Base-by-base conservation (phyloP, 2,888 invertebrate species). In the Polylopha cassiicola region DNA sequence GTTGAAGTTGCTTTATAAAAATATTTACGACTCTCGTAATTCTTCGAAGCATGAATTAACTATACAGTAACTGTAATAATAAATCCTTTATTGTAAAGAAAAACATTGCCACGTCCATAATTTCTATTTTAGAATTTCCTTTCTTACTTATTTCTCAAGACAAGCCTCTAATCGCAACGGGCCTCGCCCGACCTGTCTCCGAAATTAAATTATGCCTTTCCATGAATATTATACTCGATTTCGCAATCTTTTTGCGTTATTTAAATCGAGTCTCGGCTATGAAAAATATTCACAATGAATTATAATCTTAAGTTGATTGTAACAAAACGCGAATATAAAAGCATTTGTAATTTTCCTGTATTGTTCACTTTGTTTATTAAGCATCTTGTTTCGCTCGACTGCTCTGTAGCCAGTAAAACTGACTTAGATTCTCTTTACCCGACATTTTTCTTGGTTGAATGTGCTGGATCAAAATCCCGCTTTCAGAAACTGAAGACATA, bases 221-320 rank as follows among this genome's bases (percentile, higher is more conserved):
- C 77, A 84, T 84, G 84, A 84, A 84, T 84, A 82, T 84, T 82
- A 81, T 73, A 84, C 68, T 61, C 58, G 68, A 63, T 66, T 70
- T 71, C 65, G 65, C 73, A 67, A 74, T 77, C 67, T 73, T 74
- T 77, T 71, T 67, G 57, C 63, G 62, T 75, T 73, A 71, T 53
- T 52, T 44, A 31, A 61, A 60, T 55, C 58, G 55, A 61, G 59
- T 55, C 51, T 50, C 51, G 55, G 52, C 61, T 61, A 58, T 59
- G 57, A 66, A 68, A 66, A 65, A 65, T 51, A 46, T 60, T 59
- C 58, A 52, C 61, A 54, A 67, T 72, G 58, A 70, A 74, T 73
- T 61, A 59, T 64, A 59, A 68, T 69, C 47, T 56, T 50, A 50
- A 51, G 54, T 34, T 24, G 39, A 34, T 29, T 34, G 29, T 18